Conservation (phyloP, 2,113 vertebrate species). For the Mesitornis unicolor region DNA sequence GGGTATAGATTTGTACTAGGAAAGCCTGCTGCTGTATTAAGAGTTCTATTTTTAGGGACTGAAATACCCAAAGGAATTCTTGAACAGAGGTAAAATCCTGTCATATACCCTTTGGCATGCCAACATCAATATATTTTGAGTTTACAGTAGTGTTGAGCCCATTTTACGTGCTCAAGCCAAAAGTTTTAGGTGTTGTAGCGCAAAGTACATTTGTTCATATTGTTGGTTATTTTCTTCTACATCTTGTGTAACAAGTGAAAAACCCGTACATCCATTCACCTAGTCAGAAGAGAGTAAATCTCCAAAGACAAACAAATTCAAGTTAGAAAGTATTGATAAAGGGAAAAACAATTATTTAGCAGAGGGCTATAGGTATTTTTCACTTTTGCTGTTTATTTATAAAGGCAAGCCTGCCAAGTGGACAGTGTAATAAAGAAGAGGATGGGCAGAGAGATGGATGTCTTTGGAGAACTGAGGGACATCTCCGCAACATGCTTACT, state of each 20-base stretch:
- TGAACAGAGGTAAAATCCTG: neutral
- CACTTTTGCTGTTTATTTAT: neutral
- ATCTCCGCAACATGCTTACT: neutral
- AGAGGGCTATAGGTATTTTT: neutral
- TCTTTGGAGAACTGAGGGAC: neutral
- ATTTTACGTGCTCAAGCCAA: neutral
- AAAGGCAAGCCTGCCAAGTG: neutral
- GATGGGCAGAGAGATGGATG: neutral
- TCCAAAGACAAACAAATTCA: neutral
- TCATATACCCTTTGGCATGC: neutral
- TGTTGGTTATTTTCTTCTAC: neutral
- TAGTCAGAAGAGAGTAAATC: neutral
- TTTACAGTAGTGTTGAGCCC: neutral
- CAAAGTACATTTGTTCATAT: neutral
- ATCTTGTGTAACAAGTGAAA: neutral
- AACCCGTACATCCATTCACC: fast-evolving
- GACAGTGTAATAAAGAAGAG: neutral
- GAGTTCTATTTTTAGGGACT: neutral
- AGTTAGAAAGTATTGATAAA: neutral
- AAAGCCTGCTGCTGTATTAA: neutral
- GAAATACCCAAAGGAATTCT: neutral
- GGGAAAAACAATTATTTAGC: neutral
- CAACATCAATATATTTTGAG: neutral
- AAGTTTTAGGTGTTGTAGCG: neutral
- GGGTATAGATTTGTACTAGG: neutral